Percentiles rank a stretch among this genome's conserved stretches.
phyloP scores from a whole-genome alignment of 2,888 invertebrate genomes.

The Nebria salina region DNA sequence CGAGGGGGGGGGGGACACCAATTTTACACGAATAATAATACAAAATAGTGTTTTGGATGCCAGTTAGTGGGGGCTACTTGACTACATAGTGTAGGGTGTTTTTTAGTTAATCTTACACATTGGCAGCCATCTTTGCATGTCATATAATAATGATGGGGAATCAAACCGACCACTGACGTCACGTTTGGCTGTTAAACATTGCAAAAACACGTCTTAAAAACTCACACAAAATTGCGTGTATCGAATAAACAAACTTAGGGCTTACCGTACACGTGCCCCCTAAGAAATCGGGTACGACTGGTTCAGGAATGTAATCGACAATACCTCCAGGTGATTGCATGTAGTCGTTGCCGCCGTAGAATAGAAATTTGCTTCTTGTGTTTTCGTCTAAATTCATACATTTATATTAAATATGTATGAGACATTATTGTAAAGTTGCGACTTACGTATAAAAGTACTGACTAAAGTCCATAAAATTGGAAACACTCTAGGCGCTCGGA shows the following conservation, averaged over 20 bases:
- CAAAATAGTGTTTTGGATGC: not conserved
- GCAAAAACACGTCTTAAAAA: slow-evolving; percentile 17
- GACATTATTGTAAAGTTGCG: not conserved
- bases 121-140: slow-evolving; percentile 40
- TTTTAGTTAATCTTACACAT: slow-evolving; percentile 36
- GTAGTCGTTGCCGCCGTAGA: slow-evolving; percentile 91
- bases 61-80: slow-evolving; percentile 1
- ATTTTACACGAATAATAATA: slow-evolving; percentile 1
- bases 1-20: not conserved
- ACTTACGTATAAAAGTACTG: slow-evolving; percentile 87
- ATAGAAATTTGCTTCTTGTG: slow-evolving; percentile 90
- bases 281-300: slow-evolving; percentile 90
- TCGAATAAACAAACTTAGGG: slow-evolving; percentile 37
- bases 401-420: not conserved
- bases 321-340: slow-evolving; percentile 81
- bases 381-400: slow-evolving; percentile 77
- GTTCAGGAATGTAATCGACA: slow-evolving; percentile 84
- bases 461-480: slow-evolving; percentile 96
- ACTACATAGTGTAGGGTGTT: not conserved
- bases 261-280: slow-evolving; percentile 88
- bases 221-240: not conserved
- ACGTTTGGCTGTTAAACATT: slow-evolving; percentile 50
- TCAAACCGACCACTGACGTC: slow-evolving; percentile 57
- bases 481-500: slow-evolving; percentile 92
- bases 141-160: slow-evolving; percentile 61